phyloP scores from a whole-genome alignment of 2,888 invertebrate genomes.

The Rotaria magnacalcarata region DNA sequence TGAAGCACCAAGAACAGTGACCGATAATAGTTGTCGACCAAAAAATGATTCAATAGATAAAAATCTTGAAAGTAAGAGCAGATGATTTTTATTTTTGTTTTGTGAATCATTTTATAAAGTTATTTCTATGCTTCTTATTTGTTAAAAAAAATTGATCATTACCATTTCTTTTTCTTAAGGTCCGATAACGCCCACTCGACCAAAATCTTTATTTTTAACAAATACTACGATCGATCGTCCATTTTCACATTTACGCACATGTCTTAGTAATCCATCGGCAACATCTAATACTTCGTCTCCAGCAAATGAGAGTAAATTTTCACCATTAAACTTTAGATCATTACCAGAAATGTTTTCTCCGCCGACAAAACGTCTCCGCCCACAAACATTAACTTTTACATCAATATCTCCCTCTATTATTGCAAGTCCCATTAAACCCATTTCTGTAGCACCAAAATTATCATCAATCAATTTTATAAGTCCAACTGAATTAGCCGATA shows the following conservation, averaged over 20 bases:
- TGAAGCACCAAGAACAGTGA: neutral
- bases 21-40: neutral
- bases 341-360: neutral
- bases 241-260: neutral
- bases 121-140: too few species aligned
- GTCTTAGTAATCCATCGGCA: neutral
- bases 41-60: neutral
- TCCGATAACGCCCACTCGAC: neutral
- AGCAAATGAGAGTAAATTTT: neutral
- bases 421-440: neutral
- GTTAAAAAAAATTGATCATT: neutral
- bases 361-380: neutral
- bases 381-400: neutral
- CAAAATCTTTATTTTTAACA: neutral
- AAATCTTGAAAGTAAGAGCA: neutral
- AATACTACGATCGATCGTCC: neutral
- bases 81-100: neutral
- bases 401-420: neutral
- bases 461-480: neutral
- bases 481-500: neutral
- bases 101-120: too few species aligned
- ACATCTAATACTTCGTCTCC: neutral
- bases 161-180: neutral
- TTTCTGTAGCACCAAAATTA: neutral
- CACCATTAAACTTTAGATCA: neutral